Evolutionary conservation across 1,140 invertebrate genomes (phyloP), one percentile per base, ranked within the genome.

Genomic region (Pogonomyrmex barbatus): DNA sequence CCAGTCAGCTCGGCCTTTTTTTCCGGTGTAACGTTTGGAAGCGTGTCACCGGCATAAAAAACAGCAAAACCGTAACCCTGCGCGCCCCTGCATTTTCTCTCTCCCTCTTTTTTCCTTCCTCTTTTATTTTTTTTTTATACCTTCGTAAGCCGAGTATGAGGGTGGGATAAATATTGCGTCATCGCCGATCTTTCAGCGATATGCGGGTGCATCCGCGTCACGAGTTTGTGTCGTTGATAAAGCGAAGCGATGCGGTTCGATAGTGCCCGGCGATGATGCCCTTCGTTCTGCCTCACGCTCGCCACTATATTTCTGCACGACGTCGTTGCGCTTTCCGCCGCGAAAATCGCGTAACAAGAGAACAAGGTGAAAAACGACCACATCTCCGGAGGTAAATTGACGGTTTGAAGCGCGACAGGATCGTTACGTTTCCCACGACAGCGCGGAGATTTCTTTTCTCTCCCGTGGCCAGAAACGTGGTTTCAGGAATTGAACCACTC

Each of bases 341-440:
- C 56, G 54, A 60, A 73, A 71, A 24, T n/a, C 79, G 42, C 79
- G 68, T 83, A 73, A 83, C 79, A 83, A 73, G 79, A 83, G 79
- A 83, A 83, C 68, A 73, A 83, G 54, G 54, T 83, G 68, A 83
- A 83, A 83, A 83, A 83, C 79, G 79, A 83, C 67, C 42, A 17
- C 67, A 83, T 83, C 68, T 73, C 67, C 42, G 79, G 68, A 42
- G 54, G 79, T 83, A 83, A 83, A 83, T 83, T 83, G 79, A 83
- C 79, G 79, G 68, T 75, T 83, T 60, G 79, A 83, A 54, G n/a
- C 45, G 54, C 79, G 79, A 83, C 79, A 83, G 79, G 54, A 75
- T 83, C 79, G 79, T 82, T 82, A 82, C 67, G 67, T 73, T 24
- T 68, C 33, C 42, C 54, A 42, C 79, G 79, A 83, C 79, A 83